phyloP scores from a whole-genome alignment of 2,888 invertebrate genomes.

The Eupithecia tripunctaria region DNA sequence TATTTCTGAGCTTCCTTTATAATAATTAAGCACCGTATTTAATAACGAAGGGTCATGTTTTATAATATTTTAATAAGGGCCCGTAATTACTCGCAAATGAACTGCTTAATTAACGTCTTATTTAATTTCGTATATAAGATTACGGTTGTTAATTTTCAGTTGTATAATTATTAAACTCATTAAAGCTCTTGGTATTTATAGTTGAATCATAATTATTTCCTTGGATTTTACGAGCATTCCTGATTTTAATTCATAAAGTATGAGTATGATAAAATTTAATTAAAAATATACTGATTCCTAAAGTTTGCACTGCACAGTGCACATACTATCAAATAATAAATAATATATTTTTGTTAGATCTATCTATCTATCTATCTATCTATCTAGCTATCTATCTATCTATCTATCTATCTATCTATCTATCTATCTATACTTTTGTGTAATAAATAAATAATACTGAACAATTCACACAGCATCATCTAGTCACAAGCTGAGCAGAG shows the following conservation, averaged over 20 bases:
- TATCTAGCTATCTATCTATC: no score
- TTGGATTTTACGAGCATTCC: background rate
- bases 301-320: background rate
- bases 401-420: no score
- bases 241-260: background rate
- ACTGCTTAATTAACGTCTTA: conserved; percentile 33
- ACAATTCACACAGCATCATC: no score
- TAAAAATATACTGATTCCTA: background rate
- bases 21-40: conserved; percentile 13
- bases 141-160: conserved; percentile 19
- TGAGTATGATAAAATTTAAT: no score
- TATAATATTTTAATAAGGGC: conserved; percentile 18
- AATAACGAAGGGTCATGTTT: conserved; percentile 19
- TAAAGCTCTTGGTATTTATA: background rate
- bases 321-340: no score
- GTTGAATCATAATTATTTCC: background rate
- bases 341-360: no score
- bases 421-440: no score
- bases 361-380: no score
- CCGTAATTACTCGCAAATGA: conserved; percentile 37
- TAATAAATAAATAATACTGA: no score
- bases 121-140: conserved; percentile 34
- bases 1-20: background rate
- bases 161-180: conserved; percentile 7
- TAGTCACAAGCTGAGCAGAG: no score